phyloP scores from a whole-genome alignment of 2,888 invertebrate species.

The Diaperis boleti region DNA sequence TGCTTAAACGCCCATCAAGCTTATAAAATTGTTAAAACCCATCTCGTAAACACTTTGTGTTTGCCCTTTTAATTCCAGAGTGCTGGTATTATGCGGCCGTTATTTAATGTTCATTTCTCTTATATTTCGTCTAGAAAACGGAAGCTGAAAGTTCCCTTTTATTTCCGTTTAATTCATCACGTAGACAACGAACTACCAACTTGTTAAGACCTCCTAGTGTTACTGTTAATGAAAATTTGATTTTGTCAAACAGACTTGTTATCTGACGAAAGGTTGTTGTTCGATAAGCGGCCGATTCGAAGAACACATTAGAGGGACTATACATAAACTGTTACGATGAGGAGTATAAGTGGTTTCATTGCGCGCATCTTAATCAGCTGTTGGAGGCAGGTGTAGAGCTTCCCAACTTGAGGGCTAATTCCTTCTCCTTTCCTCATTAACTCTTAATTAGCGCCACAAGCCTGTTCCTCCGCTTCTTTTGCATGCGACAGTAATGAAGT shows the following conservation, averaged over 20 bases:
- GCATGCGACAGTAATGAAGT: not conserved
- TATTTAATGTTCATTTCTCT: slow-evolving; percentile 4
- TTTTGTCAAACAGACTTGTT: slow-evolving; percentile 10
- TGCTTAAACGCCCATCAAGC: not conserved
- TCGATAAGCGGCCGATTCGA: too few species aligned
- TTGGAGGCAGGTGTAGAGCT: slow-evolving; percentile 32
- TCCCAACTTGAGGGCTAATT: slow-evolving; percentile 27
- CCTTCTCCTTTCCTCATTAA: slow-evolving; percentile 19
- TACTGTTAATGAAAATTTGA: slow-evolving; percentile 20
- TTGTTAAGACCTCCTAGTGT: slow-evolving; percentile 15
- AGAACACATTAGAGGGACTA: slow-evolving; percentile 7
- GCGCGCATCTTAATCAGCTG: slow-evolving; percentile 34
- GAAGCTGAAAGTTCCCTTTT: slow-evolving; percentile 13
- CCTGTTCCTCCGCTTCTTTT: slow-evolving; percentile 2
- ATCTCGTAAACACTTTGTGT: not conserved
- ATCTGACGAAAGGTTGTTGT: slow-evolving; percentile 11
- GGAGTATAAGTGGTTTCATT: slow-evolving; percentile 33
- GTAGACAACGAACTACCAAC: not conserved
- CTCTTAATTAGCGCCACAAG: slow-evolving; percentile 29
- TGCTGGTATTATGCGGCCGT: slow-evolving; percentile 5
- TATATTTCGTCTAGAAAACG: slow-evolving; percentile 5
- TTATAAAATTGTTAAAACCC: not conserved
- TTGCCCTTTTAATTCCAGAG: slow-evolving; percentile 15
- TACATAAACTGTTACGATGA: slow-evolving; percentile 21
- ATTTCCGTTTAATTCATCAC: slow-evolving; percentile 15